Percentiles rank a stretch among this genome's conserved stretches.
phyloP scores from a whole-genome alignment of 2,113 vertebrate species.

The rabbit (Oryctolagus cuniculus) region mOryCun1.1 NC_091433.1:114297001-114297500 shows the following conservation, averaged over 20 bases:
- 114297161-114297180: background rate
- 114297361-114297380: background rate
- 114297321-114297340: background rate
- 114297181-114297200: background rate
- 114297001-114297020: constrained; percentile 82
- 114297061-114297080: background rate
- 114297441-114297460: background rate
- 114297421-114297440: background rate
- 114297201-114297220: background rate
- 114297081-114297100: constrained; percentile 57
- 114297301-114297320: background rate
- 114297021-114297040: constrained; percentile 17
- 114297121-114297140: background rate
- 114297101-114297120: constrained; percentile 54
- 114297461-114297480: background rate
- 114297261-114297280: background rate
- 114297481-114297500: background rate
- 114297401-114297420: background rate
- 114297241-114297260: background rate
- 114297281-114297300: background rate
- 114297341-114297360: background rate
- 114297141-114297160: background rate
- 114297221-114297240: background rate
- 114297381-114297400: background rate
- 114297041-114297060: constrained; percentile 74